Base-by-base conservation (phyloP, 1,140 invertebrate genomes). In the Procambarus virginalis region DNA sequence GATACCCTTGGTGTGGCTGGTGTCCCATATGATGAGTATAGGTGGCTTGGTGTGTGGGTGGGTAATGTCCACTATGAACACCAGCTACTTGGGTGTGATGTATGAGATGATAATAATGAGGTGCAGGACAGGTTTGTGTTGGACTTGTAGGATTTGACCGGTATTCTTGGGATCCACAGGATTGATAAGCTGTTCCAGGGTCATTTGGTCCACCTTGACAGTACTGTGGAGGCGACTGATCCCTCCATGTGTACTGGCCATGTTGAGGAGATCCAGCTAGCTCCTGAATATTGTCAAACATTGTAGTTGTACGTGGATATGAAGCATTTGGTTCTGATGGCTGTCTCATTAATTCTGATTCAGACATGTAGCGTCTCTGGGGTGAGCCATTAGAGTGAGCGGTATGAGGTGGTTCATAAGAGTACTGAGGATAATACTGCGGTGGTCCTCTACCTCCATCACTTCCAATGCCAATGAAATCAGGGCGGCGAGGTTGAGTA, bases 171-270 rank as follows among this genome's bases (percentile, higher is more conserved):
- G 86, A 83, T 20, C 78, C 79, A 82, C 86, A 89, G 45, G 86
- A 45, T 70, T 89, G 86, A 48, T 82, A 89, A 22, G 82, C 81
- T 22, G 82, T 60, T 17, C 20, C 70, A 9, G 86, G 86, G n/a
- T 89, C 80, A 46, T 64, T 75, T 17, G 86, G 86, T 70, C 84
- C 94, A 90, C 93, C 93, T 92, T 93, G 93, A 58, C 89, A 93
- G 92, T 92, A 92, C 77, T 92, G 88, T 34, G 94, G 94, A 60
- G 96, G 96, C 45, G 96, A 96, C 93, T 89, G 86, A 51, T 97
- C 97, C 93, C 97, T 97, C 97, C 97, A 97, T 94, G 96, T 96
- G 93, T 97, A 97, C 70, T 97, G 96, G 85, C 97, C 96, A 48
- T 96, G 95, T 93, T 97, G 97, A 12, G 97, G 97, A 55, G 96